Percentiles rank a stretch among this genome's conserved stretches.
Conservation (phyloP, 1,140 invertebrate genomes). For the Parapsyche elsis region DNA sequence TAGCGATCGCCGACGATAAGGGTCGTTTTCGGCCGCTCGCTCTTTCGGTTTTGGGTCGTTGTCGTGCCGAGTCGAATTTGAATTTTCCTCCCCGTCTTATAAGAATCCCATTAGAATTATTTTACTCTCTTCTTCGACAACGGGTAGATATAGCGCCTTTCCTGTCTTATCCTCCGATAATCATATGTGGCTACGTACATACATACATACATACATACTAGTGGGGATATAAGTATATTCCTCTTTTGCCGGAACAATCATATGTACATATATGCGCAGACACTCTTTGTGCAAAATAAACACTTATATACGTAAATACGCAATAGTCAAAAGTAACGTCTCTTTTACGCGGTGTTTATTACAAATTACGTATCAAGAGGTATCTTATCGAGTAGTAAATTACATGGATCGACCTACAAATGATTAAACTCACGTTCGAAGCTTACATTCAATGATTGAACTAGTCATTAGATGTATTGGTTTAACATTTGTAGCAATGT, state of each 20-base stretch:
- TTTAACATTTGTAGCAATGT: too few relatives aligned
- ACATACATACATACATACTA: not conserved
- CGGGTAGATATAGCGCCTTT: constrained; percentile 34
- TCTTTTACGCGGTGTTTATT: too few relatives aligned
- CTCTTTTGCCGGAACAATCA: not conserved
- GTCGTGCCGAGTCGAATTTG: constrained; percentile 10
- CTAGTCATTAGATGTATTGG: too few relatives aligned
- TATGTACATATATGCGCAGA: constrained; percentile 28
- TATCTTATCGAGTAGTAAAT: too few relatives aligned
- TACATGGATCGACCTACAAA: too few relatives aligned
- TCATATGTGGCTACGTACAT: not conserved
- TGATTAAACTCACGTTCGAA: too few relatives aligned
- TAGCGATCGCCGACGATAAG: not conserved
- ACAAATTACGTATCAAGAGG: too few relatives aligned
- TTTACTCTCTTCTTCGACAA: constrained; percentile 51
- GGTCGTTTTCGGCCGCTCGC: not conserved
- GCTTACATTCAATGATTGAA: too few relatives aligned
- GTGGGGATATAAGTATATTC: not conserved
- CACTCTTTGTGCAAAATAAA: constrained; percentile 50
- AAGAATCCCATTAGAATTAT: constrained; percentile 56
- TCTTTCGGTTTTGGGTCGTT: constrained; percentile 12
- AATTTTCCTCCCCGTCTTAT: constrained; percentile 50
- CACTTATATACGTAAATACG: not conserved
- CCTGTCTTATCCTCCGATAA: constrained; percentile 32
- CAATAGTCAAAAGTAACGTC: too few relatives aligned